Evolutionary conservation across 1,140 invertebrate species (phyloP), one percentile per base, ranked within the genome.

Genomic region (Lerema accius): DNA sequence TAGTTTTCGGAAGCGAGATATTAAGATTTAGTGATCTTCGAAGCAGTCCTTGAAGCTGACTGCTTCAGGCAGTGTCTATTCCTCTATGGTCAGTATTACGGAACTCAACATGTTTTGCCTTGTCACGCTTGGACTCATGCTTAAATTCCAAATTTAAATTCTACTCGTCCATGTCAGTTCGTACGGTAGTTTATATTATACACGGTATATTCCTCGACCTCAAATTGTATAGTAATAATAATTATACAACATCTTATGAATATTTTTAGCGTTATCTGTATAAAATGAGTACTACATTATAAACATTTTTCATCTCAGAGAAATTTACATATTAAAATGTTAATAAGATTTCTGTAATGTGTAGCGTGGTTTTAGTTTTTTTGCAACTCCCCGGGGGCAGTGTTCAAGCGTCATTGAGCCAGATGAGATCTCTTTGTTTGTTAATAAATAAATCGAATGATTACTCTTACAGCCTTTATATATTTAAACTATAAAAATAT

Each of bases 211-310:
- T n/a, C n/a, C 56, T 73, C 64, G 60, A 67, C 72, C 69, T 68
- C 65, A 78, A 56, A 69, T 69, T 65, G 71, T 74, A 74, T 80
- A 77, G n/a, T n/a, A n/a, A n/a, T n/a, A n/a, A 79, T 80, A 82
- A 82, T 82, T 78, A 78, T 80, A 80, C 75, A 77, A 74, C 66
- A 69, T 63, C 74, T 80, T 80, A 80, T 81, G 78, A 83, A 83
- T 81, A 83, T 81, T 76, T 78, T 83, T 76, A 71, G 64, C 76
- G 67, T 80, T 76, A 77, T 63, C 58, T 49, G 65, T 67, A 73
- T 75, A 45, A 58, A 51, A 26, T 51, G 64, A 65, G 63, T 70
- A 76, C 67, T 70, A 76, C 69, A 76, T 71, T 72, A 76, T 71
- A 71, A 71, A 66, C 69, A 66, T 76, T 78, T 79, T 79, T 74